These are phyloP conservation scores for Cosmopolites sordidus DNA, from an alignment of 2,888 invertebrate genomes.

Conservation along the genomic window DNA sequence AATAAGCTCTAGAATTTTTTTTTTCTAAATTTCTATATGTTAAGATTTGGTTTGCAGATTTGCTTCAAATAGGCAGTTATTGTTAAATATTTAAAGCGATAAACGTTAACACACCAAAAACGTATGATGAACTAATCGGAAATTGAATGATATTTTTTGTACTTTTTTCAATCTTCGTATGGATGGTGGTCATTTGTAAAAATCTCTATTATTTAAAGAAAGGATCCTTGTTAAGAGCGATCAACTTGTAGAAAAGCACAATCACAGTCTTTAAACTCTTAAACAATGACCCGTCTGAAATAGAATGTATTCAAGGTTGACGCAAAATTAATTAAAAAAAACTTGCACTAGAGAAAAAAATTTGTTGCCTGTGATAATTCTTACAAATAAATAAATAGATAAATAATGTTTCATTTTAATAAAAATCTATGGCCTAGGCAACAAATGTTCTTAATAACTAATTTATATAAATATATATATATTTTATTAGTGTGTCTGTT, in stretches of 20 bases:
- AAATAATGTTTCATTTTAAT: not conserved
- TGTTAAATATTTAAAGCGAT: too few species aligned
- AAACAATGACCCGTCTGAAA: not conserved
- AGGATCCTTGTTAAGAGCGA: constrained; percentile 1
- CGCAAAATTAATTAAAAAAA: not conserved
- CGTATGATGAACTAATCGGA: too few species aligned
- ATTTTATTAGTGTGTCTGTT: not conserved
- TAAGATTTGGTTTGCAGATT: too few species aligned
- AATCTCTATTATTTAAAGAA: constrained; percentile 1
- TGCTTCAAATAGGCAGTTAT: too few species aligned
- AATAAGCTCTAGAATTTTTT: not conserved
- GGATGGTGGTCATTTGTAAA: constrained; percentile 11
- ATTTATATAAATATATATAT: constrained; percentile 5
- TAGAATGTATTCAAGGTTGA: not conserved
- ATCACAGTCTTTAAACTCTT: constrained; percentile 9
- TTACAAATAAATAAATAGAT: constrained; percentile 1
- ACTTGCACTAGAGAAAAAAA: not conserved
- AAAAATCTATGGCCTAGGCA: not conserved
- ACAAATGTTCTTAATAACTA: not conserved
- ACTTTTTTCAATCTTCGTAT: constrained; percentile 9
- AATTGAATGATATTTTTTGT: constrained; percentile 15
- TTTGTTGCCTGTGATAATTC: not conserved
- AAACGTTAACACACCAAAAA: too few species aligned
- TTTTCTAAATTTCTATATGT: too few species aligned
- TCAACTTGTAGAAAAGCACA: constrained; percentile 6